Base-by-base conservation (phyloP, 2,797 vertebrate species). In the Danio kyathit region DNA sequence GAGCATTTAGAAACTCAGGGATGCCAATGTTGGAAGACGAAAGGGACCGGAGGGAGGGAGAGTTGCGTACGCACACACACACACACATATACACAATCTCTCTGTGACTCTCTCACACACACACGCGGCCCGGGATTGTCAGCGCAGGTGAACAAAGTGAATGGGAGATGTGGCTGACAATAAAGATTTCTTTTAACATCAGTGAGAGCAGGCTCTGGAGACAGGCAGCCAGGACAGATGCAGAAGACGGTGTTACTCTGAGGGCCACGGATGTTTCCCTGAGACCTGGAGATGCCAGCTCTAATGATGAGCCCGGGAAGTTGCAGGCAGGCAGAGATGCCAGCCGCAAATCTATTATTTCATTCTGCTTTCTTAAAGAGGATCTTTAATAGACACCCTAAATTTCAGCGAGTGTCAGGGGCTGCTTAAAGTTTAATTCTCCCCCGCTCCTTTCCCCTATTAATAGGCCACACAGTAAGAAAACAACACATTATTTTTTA, bases 101-200 rank as follows among this genome's bases (percentile, higher is more conserved):
- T 48, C 54, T 60, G 72, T 48, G 72, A 74, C 72, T 74, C 43
- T 21, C 70, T 56, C 51, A 56, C 72, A n/a, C 69, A 57, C 89
- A 80, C 87, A 89, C 84, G 82, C 78, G 80, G 89, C 89, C 90
- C 93, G 94, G 94, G 94, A 91, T 94, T 98, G 97, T 97, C 97
- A 98, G 95, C 86, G 93, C 89, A 92, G 59, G 93, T 96, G 96
- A 98, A 98, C 96, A 99, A 99, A 98, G 97, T 96, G 96, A 97
- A 96, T 95, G 93, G 95, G 90, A 95, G 94, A 97, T 96, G 93
- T 96, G 97, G 96, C 93, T 97, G 97, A 97, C 97, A 98, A 96
- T 96, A 96, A 95, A 95, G 95, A 96, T 97, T 97, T 96, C 96
- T 97, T 97, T 98, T 95, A 97, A 98, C 96, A 98, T 97, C 97